Conservation (phyloP, 1,140 invertebrate genomes). For the Solenopsis invicta region DNA sequence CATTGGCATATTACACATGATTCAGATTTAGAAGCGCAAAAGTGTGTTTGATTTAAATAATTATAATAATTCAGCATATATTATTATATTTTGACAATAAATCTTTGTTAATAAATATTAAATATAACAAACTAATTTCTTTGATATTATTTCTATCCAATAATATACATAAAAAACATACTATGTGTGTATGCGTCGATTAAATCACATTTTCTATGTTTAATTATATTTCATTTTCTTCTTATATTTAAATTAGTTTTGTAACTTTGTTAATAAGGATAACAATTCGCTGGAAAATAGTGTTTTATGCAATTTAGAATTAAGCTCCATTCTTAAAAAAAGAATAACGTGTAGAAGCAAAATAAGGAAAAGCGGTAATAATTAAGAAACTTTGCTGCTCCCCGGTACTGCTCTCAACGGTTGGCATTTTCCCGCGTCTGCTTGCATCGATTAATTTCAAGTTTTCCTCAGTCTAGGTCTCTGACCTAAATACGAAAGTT, state of each 20-base stretch:
- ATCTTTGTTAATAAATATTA: slow-evolving; percentile 12
- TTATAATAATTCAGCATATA: background rate
- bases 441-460: slow-evolving; percentile 48
- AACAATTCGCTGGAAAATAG: background rate
- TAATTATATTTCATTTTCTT: background rate
- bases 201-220: background rate
- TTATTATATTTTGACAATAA: background rate
- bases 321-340: background rate
- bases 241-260: background rate
- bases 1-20: background rate
- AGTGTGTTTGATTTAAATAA: background rate
- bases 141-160: background rate
- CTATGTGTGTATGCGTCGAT: background rate
- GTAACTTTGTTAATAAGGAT: background rate
- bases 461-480: slow-evolving; percentile 22
- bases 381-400: background rate
- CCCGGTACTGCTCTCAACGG: background rate
- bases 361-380: background rate
- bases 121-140: background rate
- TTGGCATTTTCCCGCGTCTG: slow-evolving; percentile 6
- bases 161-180: background rate
- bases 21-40: background rate
- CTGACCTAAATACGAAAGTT: slow-evolving; percentile 50
- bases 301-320: background rate
- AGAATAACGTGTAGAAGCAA: background rate